Conservation (phyloP, 2,113 vertebrate species). For the Cnemophilus loriae region DNA sequence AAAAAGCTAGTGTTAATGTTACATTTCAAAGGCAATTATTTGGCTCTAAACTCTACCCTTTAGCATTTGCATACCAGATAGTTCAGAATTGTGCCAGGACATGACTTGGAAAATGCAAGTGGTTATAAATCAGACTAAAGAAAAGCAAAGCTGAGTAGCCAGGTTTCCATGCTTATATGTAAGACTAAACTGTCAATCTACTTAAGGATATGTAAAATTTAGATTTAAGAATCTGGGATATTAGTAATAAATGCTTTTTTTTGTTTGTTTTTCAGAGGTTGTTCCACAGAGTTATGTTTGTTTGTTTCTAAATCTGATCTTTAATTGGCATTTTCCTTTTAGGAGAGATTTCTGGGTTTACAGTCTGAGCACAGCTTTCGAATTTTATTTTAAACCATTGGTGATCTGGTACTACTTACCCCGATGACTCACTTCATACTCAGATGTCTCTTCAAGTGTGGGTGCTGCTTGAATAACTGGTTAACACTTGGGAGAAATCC, state of each 20-base stretch:
- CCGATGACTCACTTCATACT: not conserved
- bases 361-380: not conserved
- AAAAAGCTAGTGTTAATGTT: not conserved
- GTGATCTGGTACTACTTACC: not conserved
- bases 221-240: not conserved
- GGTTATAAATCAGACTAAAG: not conserved
- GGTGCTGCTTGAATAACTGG: not conserved
- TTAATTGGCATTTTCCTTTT: not conserved
- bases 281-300: not conserved
- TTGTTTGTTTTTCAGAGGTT: not conserved
- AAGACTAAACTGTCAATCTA: not conserved
- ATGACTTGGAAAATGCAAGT: not conserved
- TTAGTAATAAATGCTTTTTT: not conserved
- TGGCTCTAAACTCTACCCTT: not conserved
- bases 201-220: not conserved
- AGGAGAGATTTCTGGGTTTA: not conserved
- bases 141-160: not conserved
- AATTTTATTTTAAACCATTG: not conserved
- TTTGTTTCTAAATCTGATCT: not conserved
- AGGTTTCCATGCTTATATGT: not conserved
- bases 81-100: not conserved
- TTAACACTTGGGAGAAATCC: not conserved
- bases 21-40: not conserved
- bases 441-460: not conserved
- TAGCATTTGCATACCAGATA: not conserved